These are phyloP conservation scores for Hyalella azteca DNA, from an alignment of 2,888 invertebrate species.

Conservation along the genomic window DNA sequence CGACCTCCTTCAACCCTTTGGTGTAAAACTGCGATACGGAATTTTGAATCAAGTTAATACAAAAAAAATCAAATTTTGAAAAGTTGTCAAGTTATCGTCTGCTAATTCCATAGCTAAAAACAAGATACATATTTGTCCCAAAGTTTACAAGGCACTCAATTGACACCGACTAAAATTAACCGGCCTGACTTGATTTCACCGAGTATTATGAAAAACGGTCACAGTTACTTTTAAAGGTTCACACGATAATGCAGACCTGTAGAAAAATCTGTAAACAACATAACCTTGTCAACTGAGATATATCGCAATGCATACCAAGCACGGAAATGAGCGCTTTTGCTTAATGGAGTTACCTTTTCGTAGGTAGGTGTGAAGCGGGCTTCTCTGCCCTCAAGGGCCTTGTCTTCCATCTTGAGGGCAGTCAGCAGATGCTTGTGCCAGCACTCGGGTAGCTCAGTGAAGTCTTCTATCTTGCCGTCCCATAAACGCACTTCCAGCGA, in stretches of 20 bases:
- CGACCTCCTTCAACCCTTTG: slow-evolving; percentile 15
- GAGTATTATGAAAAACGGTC: no score
- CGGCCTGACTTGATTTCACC: no score
- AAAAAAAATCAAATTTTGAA: no score
- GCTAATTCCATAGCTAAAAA: no score
- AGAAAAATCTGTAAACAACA: background rate
- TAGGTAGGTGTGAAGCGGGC: background rate
- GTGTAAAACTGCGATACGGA: slow-evolving; percentile 42
- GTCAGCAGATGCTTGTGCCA: slow-evolving; percentile 22
- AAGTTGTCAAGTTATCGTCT: no score
- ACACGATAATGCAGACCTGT: background rate
- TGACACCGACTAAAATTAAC: no score
- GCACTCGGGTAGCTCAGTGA: slow-evolving; percentile 32
- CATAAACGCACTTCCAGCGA: slow-evolving; percentile 59
- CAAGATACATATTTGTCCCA: no score
- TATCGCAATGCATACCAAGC: background rate
- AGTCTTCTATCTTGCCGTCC: slow-evolving; percentile 56
- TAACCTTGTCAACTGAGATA: background rate
- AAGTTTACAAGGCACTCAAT: no score
- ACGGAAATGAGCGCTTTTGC: no score
- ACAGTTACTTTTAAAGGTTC: no score
- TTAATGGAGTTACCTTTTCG: slow-evolving; percentile 43
- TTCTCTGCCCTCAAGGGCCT: slow-evolving; percentile 8
- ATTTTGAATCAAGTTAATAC: no score
- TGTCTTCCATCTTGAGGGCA: slow-evolving; percentile 3